Evolutionary conservation across 2,888 invertebrate species (phyloP).

Genomic region (Caenorhabditis angaria): DNA sequence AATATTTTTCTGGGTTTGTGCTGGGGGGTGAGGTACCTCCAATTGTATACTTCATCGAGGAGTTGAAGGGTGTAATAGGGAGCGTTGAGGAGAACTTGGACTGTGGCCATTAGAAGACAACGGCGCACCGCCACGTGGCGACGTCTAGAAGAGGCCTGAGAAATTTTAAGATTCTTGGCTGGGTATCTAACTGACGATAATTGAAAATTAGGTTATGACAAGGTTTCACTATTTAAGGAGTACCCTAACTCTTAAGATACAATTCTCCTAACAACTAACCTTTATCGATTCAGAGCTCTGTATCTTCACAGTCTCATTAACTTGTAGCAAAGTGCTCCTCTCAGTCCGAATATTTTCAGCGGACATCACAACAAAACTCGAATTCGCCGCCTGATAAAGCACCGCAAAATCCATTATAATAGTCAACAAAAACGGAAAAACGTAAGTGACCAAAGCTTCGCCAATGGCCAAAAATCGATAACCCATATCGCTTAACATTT

Average conservation of each 20-base stretch:
- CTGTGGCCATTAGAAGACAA: conserved; percentile 63
- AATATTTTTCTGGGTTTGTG: background rate
- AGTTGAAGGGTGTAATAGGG: conserved; percentile 64
- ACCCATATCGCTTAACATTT: conserved; percentile 49
- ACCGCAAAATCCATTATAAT: conserved; percentile 63
- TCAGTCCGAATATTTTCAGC: conserved; percentile 32
- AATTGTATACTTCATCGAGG: conserved; percentile 56
- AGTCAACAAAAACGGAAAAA: conserved; percentile 61
- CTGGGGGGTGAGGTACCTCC: conserved; percentile 21
- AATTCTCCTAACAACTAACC: conserved; percentile 9
- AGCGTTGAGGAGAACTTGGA: conserved; percentile 61
- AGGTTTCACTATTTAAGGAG: no score
- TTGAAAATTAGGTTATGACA: no score
- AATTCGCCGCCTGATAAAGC: conserved; percentile 37
- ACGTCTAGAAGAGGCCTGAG: conserved; percentile 25
- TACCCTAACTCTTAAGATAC: no score
- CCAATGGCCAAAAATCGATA: conserved; percentile 59
- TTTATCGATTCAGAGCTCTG: conserved; percentile 51
- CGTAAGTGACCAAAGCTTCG: conserved; percentile 61
- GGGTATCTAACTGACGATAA: no score
- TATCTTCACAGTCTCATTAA: conserved; percentile 42
- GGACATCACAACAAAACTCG: conserved; percentile 36
- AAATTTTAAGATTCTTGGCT: no score
- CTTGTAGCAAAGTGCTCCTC: conserved; percentile 17
- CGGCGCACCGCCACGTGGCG: conserved; percentile 60